Conservation (phyloP, 2,113 vertebrate species). For the Dipodomys stephensi region DNA sequence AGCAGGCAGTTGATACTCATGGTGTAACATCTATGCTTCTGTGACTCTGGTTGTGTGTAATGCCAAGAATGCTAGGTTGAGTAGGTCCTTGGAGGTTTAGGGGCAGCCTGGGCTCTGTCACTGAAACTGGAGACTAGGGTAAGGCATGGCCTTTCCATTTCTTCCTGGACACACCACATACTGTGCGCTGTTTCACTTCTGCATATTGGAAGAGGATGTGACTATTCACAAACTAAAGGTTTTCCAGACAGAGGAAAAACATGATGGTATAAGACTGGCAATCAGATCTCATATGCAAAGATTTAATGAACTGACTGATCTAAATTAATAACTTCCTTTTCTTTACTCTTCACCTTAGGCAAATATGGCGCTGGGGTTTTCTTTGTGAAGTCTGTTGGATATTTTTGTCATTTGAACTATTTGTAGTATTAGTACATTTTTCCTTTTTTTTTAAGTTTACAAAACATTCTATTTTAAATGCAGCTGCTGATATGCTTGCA, state of each 20-base stretch:
- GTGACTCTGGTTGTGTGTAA: not conserved
- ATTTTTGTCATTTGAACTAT: not conserved
- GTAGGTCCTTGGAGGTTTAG: not conserved
- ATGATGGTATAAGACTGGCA: not conserved
- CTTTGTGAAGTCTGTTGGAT: not conserved
- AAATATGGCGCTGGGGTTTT: no score
- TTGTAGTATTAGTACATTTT: not conserved
- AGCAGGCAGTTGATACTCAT: not conserved
- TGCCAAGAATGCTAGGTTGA: no score
- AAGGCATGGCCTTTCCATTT: accelerated
- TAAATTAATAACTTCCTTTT: not conserved
- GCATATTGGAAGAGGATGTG: not conserved
- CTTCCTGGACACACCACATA: accelerated
- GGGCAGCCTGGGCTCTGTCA: not conserved
- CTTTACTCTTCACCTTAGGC: not conserved
- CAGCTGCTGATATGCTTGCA: not conserved
- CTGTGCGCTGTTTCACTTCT: not conserved
- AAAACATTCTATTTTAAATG: not conserved
- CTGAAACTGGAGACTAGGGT: not conserved
- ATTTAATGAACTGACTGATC: accelerated
- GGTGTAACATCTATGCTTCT: not conserved
- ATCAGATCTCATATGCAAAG: not conserved
- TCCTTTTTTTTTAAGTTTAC: not conserved
- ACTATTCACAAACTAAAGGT: not conserved
- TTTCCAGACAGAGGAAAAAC: not conserved